Evolutionary conservation across 2,797 vertebrate genomes (phyloP).

Genomic region (Sebastes ruberrimus): DNA sequence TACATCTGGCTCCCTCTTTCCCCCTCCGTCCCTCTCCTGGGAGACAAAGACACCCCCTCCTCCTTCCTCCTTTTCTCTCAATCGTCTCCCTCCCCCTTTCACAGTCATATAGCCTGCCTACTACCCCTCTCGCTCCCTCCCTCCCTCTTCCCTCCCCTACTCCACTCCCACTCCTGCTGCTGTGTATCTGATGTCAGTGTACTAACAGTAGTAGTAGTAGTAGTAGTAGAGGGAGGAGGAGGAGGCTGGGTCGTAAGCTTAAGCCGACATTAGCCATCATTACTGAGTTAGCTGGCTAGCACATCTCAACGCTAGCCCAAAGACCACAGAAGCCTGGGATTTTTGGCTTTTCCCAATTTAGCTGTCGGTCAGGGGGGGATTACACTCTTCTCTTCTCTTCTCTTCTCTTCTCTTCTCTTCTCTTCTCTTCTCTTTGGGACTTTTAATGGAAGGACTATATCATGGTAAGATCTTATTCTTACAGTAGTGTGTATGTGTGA

Average conservation of each 20-base stretch:
- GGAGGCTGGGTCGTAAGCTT: conserved; percentile 50
- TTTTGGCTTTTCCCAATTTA: conserved; percentile 52
- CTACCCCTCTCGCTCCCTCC: conserved; percentile 8
- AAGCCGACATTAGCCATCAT: conserved; percentile 61
- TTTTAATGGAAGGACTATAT: conserved; percentile 78
- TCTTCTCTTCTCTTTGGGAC: not conserved
- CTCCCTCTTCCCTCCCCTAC: conserved; percentile 11
- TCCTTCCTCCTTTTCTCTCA: conserved; percentile 26
- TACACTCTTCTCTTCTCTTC: not conserved
- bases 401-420: conserved; percentile 2
- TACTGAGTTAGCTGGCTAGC: conserved; percentile 53
- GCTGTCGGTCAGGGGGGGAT: conserved; percentile 29
- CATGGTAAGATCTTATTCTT: conserved; percentile 68
- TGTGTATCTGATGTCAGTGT: conserved; percentile 41
- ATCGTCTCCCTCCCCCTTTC: not conserved
- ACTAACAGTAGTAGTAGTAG: conserved; percentile 44
- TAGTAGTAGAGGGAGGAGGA: conserved; percentile 54
- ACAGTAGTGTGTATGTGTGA: not conserved
- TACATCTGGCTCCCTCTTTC: conserved; percentile 58
- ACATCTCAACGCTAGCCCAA: conserved; percentile 21
- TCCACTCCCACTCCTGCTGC: conserved; percentile 51
- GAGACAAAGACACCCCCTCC: conserved; percentile 64
- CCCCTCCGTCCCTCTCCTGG: conserved; percentile 50
- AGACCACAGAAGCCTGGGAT: conserved; percentile 48
- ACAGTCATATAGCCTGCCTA: not conserved